Base-by-base conservation (phyloP, 2,888 invertebrate species). In the Byasa hedistus region DNA sequence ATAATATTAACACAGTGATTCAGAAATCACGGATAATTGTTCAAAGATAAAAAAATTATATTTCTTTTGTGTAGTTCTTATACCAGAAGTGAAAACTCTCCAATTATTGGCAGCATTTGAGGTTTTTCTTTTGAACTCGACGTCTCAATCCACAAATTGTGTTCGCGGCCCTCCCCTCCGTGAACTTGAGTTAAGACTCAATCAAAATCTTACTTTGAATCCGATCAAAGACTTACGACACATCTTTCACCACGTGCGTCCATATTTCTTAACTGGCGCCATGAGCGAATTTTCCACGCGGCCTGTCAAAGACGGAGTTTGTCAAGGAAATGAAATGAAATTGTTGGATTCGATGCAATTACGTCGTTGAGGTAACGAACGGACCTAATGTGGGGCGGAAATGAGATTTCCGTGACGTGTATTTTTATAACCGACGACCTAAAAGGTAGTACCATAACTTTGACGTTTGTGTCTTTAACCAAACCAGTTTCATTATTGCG, bases 271-370 rank as follows among this genome's bases (percentile, higher is more conserved):
- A 19, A 19, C 55, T 65, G 23, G 48, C 61, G 68, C 65, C 27
- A 22, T 24, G 48, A 61, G 59, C 63, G 69, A 72, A 72, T 75
- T 76, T 79, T 78, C 75, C 73, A 71, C 70, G 73, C 67, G 71
- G 71, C 61, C 72, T 73, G 74, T 79, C 79, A 78, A 79, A 78
- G 75, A 69, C 68, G 52, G 67, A 69, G 70, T 70, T 71, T 69
- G 68, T 72, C 69, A 69, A 68, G 67, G 68, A 68, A 68, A 69
- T 55, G 68, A 68, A 68, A 69, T 55, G 59, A 60, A 67, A 67
- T 64, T 58, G 64, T 67, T 59, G 68, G 62, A 65, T 44, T 39
- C 68, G 69, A 55, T 70, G 67, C 66, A 65, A 57, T 65, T 51
- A 57, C 62, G 65, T 66, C 63, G 68, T 69, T 69, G 61, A 54